Percentiles rank a stretch among this genome's conserved stretches.
Evolutionary conservation across 2,888 invertebrate genomes (phyloP).

Genomic region (Digitonthophagus gazella): DNA sequence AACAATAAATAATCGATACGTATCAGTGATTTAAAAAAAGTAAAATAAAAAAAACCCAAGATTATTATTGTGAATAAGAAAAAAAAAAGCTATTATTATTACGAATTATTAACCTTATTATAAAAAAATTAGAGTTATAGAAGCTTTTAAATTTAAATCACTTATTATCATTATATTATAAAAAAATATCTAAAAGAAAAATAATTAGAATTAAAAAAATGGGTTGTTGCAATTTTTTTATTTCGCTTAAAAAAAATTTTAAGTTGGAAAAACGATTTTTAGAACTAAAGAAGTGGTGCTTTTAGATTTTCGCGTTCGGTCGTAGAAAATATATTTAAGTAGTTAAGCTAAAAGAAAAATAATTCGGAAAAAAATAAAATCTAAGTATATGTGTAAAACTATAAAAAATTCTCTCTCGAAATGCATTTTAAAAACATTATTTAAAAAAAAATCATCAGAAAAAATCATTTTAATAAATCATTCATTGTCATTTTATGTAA

Average conservation of each 20-base stretch:
- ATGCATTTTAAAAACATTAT: too few relatives aligned
- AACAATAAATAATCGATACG: too few relatives aligned
- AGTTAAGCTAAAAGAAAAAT: neutral
- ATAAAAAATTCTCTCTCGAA: neutral
- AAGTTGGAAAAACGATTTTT: neutral
- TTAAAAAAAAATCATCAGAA: too few relatives aligned
- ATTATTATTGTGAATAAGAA: neutral
- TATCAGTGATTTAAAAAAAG: too few relatives aligned
- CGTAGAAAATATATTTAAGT: constrained; percentile 7
- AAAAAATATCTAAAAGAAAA: neutral
- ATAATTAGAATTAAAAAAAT: neutral
- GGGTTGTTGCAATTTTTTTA: neutral
- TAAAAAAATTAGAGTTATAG: neutral
- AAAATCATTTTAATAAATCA: too few relatives aligned
- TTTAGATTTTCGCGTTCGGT: constrained; percentile 10
- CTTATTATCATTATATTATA: neutral
- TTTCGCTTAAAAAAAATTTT: neutral
- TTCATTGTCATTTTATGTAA: too few relatives aligned
- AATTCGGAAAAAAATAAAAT: constrained; percentile 1
- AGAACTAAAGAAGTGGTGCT: constrained; percentile 11
- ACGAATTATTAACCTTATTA: neutral
- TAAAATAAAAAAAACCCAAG: too few relatives aligned
- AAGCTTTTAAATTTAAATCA: neutral
- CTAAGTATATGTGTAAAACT: constrained; percentile 1
- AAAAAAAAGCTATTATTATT: neutral